phyloP scores from a whole-genome alignment of 2,888 invertebrate genomes.

The Netelia inedita region DNA sequence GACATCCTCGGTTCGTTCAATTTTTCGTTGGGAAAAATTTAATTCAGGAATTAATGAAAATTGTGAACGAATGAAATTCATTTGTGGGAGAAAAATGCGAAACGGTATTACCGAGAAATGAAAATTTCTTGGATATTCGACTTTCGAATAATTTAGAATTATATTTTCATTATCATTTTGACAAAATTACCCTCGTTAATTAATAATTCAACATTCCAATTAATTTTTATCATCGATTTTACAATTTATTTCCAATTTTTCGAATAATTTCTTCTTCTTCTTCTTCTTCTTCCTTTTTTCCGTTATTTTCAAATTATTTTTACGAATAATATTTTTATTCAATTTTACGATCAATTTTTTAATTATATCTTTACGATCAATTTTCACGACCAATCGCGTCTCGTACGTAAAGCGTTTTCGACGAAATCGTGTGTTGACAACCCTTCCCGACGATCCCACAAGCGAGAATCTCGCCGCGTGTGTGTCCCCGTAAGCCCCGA shows the following conservation, averaged over 20 bases:
- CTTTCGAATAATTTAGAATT: too few relatives aligned
- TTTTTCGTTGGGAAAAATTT: background rate
- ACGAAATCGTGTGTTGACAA: background rate
- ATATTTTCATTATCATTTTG: too few relatives aligned
- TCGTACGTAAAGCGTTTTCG: too few relatives aligned
- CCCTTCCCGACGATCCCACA: background rate
- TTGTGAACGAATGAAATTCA: background rate
- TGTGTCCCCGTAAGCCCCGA: background rate
- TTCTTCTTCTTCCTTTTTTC: too few relatives aligned
- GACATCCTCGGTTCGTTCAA: background rate
- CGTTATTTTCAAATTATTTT: background rate
- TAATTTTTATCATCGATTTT: too few relatives aligned
- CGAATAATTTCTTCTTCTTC: too few relatives aligned
- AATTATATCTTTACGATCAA: background rate
- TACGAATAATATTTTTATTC: background rate
- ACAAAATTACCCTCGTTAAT: too few relatives aligned
- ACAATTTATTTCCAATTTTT: too few relatives aligned
- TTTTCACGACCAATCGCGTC: background rate
- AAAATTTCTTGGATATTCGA: too few relatives aligned
- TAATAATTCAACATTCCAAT: too few relatives aligned
- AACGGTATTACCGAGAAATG: too few relatives aligned
- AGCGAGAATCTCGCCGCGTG: background rate
- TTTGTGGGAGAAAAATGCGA: background rate
- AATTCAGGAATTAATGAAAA: conserved; percentile 3
- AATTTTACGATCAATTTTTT: background rate